phyloP scores from a whole-genome alignment of 2,888 invertebrate genomes.

The Trissolcus japonicus region DNA sequence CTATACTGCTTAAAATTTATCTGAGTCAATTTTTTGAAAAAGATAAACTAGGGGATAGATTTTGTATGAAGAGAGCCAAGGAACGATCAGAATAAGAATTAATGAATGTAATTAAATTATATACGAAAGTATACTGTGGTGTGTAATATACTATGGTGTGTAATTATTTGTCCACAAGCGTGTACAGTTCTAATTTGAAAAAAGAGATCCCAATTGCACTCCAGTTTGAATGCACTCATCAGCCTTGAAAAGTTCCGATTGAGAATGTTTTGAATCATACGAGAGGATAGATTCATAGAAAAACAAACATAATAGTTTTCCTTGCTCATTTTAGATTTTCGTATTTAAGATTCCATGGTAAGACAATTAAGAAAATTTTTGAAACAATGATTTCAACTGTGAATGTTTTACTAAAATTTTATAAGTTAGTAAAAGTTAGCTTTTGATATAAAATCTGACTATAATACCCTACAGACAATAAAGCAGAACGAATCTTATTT shows the following conservation, averaged over 20 bases:
- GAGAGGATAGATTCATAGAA: no score
- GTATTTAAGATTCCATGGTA: no score
- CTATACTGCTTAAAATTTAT: slow-evolving; percentile 23
- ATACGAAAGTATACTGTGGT: slow-evolving; percentile 63
- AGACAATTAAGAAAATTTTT: no score
- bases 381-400: no score
- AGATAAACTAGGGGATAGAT: slow-evolving; percentile 9
- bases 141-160: slow-evolving; percentile 58
- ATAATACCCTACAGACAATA: no score
- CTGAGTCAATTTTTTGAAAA: slow-evolving; percentile 22
- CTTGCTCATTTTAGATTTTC: no score
- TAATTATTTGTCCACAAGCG: slow-evolving; percentile 58
- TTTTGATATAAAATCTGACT: no score
- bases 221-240: slow-evolving; percentile 13
- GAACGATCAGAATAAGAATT: slow-evolving; percentile 19
- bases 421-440: slow-evolving; percentile 1
- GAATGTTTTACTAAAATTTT: slow-evolving; percentile 2
- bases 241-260: slow-evolving; percentile 36
- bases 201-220: slow-evolving; percentile 45
- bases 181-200: slow-evolving; percentile 28
- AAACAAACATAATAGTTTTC: no score
- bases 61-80: slow-evolving; percentile 39
- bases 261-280: not conserved
- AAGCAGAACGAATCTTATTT: no score
- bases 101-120: slow-evolving; percentile 58